Percentiles rank a stretch among this genome's conserved stretches.
Evolutionary conservation across 2,113 vertebrate species (phyloP).

Genomic region (Erinaceus europaeus): DNA sequence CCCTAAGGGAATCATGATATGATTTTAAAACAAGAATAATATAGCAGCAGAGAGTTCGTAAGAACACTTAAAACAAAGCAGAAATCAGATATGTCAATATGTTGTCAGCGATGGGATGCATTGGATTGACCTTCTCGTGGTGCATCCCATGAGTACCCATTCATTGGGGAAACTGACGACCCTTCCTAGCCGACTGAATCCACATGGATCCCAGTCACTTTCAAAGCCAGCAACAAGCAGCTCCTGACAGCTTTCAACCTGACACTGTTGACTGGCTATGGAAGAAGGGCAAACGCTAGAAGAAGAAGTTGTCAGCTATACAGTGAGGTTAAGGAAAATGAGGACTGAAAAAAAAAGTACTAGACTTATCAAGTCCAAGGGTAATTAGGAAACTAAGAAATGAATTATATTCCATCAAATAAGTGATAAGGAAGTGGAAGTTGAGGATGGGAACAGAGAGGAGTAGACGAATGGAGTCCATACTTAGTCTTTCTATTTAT

Average conservation of each 20-base stretch:
- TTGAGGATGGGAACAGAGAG: neutral
- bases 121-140: too few species aligned
- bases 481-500: neutral
- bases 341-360: neutral
- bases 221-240: too few species aligned
- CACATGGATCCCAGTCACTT: too few species aligned
- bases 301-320: neutral
- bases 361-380: neutral
- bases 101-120: too few species aligned
- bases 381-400: neutral
- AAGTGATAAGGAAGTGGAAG: neutral
- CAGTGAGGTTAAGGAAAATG: neutral
- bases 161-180: too few species aligned
- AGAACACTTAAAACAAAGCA: conserved; percentile 4
- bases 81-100: neutral
- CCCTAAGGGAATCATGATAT: neutral
- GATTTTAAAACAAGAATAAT: conserved; percentile 45
- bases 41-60: neutral
- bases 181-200: too few species aligned
- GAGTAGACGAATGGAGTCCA: neutral
- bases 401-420: neutral
- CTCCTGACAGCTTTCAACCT: too few species aligned
- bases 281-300: too few species aligned
- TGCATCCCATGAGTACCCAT: too few species aligned
- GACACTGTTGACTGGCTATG: too few species aligned